These are phyloP conservation scores for Platygyra sinensis DNA, from an alignment of 64 coral and sea anemone genomes.

Conservation along the genomic window DNA sequence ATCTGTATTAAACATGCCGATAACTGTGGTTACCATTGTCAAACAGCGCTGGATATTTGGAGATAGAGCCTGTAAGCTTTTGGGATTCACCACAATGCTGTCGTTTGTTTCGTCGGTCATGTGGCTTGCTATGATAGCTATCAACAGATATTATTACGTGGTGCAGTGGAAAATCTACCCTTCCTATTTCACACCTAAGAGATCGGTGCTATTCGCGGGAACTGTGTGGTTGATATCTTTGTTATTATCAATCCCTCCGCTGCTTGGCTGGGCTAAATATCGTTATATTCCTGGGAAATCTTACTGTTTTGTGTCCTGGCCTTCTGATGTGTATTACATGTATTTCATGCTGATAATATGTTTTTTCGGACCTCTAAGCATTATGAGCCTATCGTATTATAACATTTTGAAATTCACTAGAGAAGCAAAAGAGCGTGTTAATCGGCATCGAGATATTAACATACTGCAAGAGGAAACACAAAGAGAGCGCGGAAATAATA, in stretches of 20 bases:
- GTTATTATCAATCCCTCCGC: conserved; percentile 35
- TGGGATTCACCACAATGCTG: conserved; percentile 53
- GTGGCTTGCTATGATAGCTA: conserved; percentile 48
- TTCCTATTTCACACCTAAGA: not conserved
- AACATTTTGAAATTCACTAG: conserved; percentile 71
- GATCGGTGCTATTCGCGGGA: not conserved
- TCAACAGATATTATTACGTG: conserved; percentile 65
- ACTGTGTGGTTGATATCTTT: conserved; percentile 36
- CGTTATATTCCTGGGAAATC: conserved; percentile 62
- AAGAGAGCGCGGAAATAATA: not conserved
- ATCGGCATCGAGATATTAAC: not conserved
- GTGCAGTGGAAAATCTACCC: conserved; percentile 57
- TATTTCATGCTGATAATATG: conserved; percentile 82
- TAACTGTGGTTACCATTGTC: conserved; percentile 41
- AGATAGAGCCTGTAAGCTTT: conserved; percentile 6
- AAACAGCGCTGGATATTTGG: conserved; percentile 49
- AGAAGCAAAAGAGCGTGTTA: not conserved
- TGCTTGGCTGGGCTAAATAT: conserved; percentile 54
- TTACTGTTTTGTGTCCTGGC: conserved; percentile 84
- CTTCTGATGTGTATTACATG: conserved; percentile 77
- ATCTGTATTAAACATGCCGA: conserved; percentile 25
- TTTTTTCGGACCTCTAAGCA: conserved; percentile 65
- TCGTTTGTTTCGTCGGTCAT: conserved; percentile 65
- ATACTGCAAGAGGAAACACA: not conserved
- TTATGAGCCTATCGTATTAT: conserved; percentile 70